Percentiles rank a stretch among this genome's conserved stretches.
Evolutionary conservation across 2,888 invertebrate genomes (phyloP).

Genomic region (Ellobium chinense): DNA sequence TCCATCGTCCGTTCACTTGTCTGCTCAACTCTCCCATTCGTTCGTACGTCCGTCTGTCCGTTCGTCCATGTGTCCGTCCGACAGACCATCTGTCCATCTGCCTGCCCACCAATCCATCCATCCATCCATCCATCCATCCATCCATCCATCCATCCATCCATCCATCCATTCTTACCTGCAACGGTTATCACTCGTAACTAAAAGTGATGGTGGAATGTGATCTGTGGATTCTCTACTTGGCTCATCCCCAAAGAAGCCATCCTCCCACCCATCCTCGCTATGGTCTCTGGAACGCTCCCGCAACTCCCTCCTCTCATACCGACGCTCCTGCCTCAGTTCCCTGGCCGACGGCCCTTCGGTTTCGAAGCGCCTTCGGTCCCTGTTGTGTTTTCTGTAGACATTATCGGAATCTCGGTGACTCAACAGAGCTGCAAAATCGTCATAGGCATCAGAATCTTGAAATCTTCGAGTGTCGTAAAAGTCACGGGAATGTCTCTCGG

Average conservation of each 20-base stretch:
- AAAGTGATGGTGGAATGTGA: neutral
- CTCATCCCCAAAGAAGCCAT: neutral
- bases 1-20: too few species aligned
- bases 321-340: too few species aligned
- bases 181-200: slow-evolving; percentile 7
- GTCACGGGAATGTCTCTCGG: neutral
- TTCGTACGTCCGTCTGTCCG: too few species aligned
- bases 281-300: neutral
- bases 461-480: neutral
- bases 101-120: neutral
- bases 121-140: neutral
- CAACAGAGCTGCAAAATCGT: too few species aligned
- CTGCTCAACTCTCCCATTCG: too few species aligned
- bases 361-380: too few species aligned
- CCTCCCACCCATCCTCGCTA: neutral
- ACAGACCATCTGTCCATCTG: neutral
- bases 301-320: too few species aligned
- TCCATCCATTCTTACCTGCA: neutral
- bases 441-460: too few species aligned
- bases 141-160: neutral
- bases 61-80: too few species aligned
- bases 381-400: too few species aligned
- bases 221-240: neutral
- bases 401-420: too few species aligned
- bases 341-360: too few species aligned